Conservation (phyloP, 2,113 vertebrate species). For the Mystacornis crossleyi region DNA sequence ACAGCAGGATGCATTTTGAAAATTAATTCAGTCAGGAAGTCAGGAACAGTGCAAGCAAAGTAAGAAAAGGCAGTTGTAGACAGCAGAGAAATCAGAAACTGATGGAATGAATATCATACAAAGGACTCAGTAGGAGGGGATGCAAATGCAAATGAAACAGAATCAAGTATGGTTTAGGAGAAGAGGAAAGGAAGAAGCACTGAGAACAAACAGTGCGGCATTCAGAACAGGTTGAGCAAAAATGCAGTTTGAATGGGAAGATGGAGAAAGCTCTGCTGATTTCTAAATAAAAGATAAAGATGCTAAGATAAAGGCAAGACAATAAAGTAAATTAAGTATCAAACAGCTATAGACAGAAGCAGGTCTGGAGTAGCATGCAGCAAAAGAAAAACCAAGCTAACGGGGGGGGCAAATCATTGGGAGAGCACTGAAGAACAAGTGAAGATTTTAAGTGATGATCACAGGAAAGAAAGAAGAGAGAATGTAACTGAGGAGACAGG, state of each 20-base stretch:
- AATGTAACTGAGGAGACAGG: neutral
- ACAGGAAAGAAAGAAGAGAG: neutral
- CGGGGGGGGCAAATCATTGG: neutral
- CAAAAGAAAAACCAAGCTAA: neutral
- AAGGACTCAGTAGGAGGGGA: neutral
- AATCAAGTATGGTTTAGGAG: neutral
- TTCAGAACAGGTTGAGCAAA: neutral
- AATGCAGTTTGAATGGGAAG: neutral
- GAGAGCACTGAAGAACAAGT: neutral
- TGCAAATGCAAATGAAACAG: neutral
- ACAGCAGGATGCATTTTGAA: neutral
- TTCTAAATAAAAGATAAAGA: neutral
- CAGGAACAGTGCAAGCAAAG: neutral
- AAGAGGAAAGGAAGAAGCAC: neutral
- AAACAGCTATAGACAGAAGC: neutral
- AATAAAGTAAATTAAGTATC: neutral
- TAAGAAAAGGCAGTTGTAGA: neutral
- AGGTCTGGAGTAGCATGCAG: neutral
- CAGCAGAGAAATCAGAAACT: neutral
- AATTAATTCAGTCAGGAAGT: neutral
- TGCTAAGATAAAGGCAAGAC: neutral
- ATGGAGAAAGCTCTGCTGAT: neutral
- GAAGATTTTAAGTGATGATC: neutral
- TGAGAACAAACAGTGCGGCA: neutral
- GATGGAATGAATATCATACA: neutral